phyloP scores from a whole-genome alignment of 2,888 invertebrate species.

The Dynastes hyllus region DNA sequence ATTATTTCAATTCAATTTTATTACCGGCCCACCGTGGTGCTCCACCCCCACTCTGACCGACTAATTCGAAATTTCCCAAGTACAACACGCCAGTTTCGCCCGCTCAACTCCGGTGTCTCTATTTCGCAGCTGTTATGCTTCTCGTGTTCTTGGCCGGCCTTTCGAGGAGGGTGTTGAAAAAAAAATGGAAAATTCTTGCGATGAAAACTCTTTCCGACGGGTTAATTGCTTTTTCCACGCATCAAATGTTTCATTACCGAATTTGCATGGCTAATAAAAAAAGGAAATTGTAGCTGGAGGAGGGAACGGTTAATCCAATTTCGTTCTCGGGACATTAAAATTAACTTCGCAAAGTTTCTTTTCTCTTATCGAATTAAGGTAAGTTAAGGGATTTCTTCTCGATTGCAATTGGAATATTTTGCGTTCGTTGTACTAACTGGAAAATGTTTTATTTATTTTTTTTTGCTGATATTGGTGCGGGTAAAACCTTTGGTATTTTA shows the following conservation, averaged over 20 bases:
- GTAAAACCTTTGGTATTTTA: no score
- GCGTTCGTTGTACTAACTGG: no score
- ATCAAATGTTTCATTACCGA: slow-evolving; percentile 40
- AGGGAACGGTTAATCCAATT: no score
- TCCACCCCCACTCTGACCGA: neutral
- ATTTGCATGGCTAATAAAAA: slow-evolving; percentile 34
- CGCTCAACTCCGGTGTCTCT: neutral
- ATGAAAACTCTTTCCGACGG: neutral
- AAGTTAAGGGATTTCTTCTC: no score
- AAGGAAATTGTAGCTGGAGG: neutral
- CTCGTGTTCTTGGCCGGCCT: neutral
- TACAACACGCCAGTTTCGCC: neutral
- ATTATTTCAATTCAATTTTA: slow-evolving; percentile 43
- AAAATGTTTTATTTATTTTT: no score
- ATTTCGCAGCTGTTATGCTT: slow-evolving; percentile 18
- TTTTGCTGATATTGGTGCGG: no score
- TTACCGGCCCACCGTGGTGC: neutral
- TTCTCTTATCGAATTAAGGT: no score
- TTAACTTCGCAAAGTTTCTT: no score
- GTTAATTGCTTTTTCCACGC: slow-evolving; percentile 35
- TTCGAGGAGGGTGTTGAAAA: neutral
- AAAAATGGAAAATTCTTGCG: neutral
- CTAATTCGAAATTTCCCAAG: neutral
- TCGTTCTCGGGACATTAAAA: no score
- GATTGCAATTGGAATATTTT: no score